Base-by-base conservation (phyloP, 2,113 vertebrate species). In the Alexandromys fortis region DNA sequence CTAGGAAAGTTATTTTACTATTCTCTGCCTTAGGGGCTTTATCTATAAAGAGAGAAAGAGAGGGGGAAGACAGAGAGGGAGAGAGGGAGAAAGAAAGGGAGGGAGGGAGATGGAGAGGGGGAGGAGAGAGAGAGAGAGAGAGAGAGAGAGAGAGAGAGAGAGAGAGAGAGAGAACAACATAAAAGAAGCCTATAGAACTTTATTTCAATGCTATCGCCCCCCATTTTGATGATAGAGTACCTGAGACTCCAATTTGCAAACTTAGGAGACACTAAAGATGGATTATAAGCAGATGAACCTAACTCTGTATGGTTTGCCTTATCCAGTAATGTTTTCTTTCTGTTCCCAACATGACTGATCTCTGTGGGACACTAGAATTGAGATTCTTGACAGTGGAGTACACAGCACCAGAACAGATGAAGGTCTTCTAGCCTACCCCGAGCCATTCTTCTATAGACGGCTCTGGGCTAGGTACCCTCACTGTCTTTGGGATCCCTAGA, bases 1-100 rank as follows among this genome's bases (percentile, higher is more conserved):
- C 93, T 45, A 8, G 47, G 35, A 86, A 95, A 75, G 21, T 90
- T 72, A 89, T 65, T 82, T 89, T 94, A 70, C 75, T 67, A 93
- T 49, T 82, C 76, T 89, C 35, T 75, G 65, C 73, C 76, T 88
- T 49, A 24, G 33, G 33, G n/a, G 52, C 68, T 86, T 63, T 82
- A 47, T 72, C 77, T 88, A 9, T 49, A 90, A 94, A 38, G 63
- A 17, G 21, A 61, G 52, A 17, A 17, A 55, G 52, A 55, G 52
- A 55, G 52, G 4, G 52, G 16, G 16, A 17, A 47, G 52, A 52
- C 7, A 52, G 49, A 13, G 49, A 13, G 49, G 7, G 11, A 52
- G 14, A 16, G 14, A 4, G 4, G 4, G 13, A 14, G 2, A 52
- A 10, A 55, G 52, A 4, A 5, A 55, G 52, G 17, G 17, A 19